Evolutionary conservation across 2,888 invertebrate species (phyloP).

Genomic region (Resseliella maxima): DNA sequence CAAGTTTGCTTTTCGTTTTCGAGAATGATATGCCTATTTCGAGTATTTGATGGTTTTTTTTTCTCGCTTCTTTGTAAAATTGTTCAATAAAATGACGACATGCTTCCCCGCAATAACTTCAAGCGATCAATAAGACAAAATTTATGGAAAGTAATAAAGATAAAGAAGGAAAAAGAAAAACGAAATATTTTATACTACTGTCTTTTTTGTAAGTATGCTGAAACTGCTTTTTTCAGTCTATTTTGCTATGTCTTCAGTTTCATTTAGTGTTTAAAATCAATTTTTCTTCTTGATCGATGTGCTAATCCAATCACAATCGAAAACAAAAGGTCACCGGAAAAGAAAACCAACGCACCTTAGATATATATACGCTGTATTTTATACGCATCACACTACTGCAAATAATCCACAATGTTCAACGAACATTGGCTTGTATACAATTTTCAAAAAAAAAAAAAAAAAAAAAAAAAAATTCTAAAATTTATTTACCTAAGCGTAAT

Average conservation of each 20-base stretch:
- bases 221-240: background rate
- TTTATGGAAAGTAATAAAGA: too few relatives aligned
- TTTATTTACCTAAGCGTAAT: background rate
- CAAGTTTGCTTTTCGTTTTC: background rate
- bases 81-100: constrained; percentile 26
- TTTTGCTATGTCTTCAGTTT: background rate
- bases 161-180: background rate
- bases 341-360: constrained; percentile 40
- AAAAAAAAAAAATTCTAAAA: background rate
- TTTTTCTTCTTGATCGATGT: constrained; percentile 44
- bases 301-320: background rate
- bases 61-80: background rate
- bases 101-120: background rate
- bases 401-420: background rate
- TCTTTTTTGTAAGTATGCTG: background rate
- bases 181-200: background rate
- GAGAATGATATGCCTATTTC: background rate
- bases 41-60: background rate
- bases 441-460: background rate
- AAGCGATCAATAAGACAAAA: background rate
- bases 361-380: too few relatives aligned
- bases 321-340: constrained; percentile 44
- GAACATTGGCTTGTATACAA: background rate
- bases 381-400: constrained; percentile 27
- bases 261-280: background rate